phyloP scores from a whole-genome alignment of 2,888 invertebrate genomes.

The Dendrolimus houi region DNA sequence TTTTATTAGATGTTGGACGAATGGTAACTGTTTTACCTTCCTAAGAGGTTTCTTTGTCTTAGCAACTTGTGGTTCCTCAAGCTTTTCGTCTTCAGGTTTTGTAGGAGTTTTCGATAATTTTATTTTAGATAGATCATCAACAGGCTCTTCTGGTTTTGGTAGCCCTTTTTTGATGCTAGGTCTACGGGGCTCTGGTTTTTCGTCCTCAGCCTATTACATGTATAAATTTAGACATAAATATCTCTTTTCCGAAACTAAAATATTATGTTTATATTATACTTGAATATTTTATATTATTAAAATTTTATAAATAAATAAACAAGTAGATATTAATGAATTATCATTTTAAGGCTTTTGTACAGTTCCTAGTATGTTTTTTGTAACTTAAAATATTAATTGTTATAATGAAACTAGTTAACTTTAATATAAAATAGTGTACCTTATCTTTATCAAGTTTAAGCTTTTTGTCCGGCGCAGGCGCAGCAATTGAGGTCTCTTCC shows the following conservation, averaged over 20 bases:
- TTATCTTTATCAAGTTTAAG: slow-evolving; percentile 45
- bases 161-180: slow-evolving; percentile 60
- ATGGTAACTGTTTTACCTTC: slow-evolving; percentile 40
- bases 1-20: no score
- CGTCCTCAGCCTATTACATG: slow-evolving; percentile 45
- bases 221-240: no score
- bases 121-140: slow-evolving; percentile 58
- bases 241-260: no score
- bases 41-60: slow-evolving; percentile 49
- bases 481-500: slow-evolving; percentile 53
- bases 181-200: slow-evolving; percentile 43
- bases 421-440: slow-evolving; percentile 23
- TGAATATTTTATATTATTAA: no score
- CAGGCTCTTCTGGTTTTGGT: slow-evolving; percentile 57
- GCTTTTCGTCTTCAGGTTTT: slow-evolving; percentile 49
- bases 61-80: slow-evolving; percentile 56
- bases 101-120: slow-evolving; percentile 54
- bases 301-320: no score
- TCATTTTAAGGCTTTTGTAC: slow-evolving; percentile 3
- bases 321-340: background rate
- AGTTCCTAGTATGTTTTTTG: slow-evolving; percentile 1
- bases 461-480: slow-evolving; percentile 53
- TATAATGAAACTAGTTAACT: no score
- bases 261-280: background rate
- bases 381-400: background rate